Percentiles rank a stretch among this genome's conserved stretches.
Evolutionary conservation across 2,888 invertebrate species (phyloP).

Genomic region (Callyntrura sp.): DNA sequence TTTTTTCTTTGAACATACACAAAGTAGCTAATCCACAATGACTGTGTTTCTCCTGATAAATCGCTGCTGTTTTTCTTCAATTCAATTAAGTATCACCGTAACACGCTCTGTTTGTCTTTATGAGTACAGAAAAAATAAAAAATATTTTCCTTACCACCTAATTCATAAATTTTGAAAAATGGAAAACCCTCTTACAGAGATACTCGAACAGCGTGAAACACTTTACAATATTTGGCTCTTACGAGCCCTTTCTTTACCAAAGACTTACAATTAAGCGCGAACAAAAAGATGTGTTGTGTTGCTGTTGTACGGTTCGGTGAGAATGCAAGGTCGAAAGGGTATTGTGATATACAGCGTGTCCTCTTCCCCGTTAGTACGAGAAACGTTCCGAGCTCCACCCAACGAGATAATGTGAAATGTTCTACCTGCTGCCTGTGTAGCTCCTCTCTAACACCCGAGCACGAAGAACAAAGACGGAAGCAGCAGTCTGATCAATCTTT

Average conservation of each 20-base stretch:
- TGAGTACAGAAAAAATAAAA: slow-evolving; percentile 27
- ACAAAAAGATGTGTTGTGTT: background rate
- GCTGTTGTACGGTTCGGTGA: background rate
- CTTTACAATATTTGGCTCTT: background rate
- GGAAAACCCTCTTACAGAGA: background rate
- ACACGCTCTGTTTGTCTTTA: slow-evolving; percentile 75
- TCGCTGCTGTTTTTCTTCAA: slow-evolving; percentile 23
- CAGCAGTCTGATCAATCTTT: slow-evolving; percentile 5
- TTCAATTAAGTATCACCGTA: slow-evolving; percentile 3
- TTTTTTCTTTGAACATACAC: slow-evolving; percentile 4
- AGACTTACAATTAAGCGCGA: background rate
- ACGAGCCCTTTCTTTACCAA: background rate
- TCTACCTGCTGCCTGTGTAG: background rate
- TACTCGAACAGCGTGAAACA: background rate
- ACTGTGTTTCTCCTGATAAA: slow-evolving; percentile 55
- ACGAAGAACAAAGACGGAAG: slow-evolving; percentile 41
- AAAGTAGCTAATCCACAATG: background rate
- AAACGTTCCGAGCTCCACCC: slow-evolving; percentile 44
- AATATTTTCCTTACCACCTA: slow-evolving; percentile 21
- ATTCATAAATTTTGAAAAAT: slow-evolving; percentile 19
- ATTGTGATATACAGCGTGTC: background rate
- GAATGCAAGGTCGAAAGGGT: slow-evolving; percentile 40
- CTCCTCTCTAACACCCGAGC: background rate
- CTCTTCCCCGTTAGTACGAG: slow-evolving; percentile 22
- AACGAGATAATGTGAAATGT: background rate